phyloP scores from a whole-genome alignment of 2,888 invertebrate genomes.

The Lasioglossum leucozonium region DNA sequence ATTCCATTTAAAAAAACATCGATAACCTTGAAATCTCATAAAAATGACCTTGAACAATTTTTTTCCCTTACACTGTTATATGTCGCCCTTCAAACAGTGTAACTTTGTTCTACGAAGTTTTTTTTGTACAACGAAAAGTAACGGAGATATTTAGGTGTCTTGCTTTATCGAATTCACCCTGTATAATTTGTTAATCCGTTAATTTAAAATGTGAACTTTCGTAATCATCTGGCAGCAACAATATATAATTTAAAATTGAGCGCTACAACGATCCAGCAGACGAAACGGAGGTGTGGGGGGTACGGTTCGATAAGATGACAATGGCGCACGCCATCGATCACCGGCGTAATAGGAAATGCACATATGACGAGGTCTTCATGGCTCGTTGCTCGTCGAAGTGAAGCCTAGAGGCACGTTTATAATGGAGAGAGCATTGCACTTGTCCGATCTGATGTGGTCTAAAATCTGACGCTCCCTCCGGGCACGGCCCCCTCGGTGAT shows the following conservation, averaged over 20 bases:
- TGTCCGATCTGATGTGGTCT: constrained; percentile 79
- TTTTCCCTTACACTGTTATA: no score
- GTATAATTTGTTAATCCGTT: no score
- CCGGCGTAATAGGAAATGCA: constrained; percentile 71
- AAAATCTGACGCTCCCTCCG: constrained; percentile 79
- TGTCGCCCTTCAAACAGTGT: no score
- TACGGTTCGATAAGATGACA: constrained; percentile 37
- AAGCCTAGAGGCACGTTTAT: constrained; percentile 70
- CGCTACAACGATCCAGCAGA: not conserved
- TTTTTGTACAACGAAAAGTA: no score
- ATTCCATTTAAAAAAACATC: no score
- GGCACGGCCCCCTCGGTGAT: constrained; percentile 72
- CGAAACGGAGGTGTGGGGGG: not conserved
- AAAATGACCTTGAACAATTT: no score
- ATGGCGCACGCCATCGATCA: constrained; percentile 60
- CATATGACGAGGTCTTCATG: constrained; percentile 82
- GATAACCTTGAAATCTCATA: no score
- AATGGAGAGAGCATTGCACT: constrained; percentile 77
- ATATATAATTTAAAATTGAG: not conserved
- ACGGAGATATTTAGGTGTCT: no score
- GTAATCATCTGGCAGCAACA: not conserved
- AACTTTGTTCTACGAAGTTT: no score
- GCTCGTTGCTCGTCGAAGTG: constrained; percentile 79
- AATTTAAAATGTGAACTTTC: no score
- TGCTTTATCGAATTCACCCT: no score